These are phyloP conservation scores for Teleiodes luculella DNA, from an alignment of 2,888 invertebrate species.

Conservation along the genomic window DNA sequence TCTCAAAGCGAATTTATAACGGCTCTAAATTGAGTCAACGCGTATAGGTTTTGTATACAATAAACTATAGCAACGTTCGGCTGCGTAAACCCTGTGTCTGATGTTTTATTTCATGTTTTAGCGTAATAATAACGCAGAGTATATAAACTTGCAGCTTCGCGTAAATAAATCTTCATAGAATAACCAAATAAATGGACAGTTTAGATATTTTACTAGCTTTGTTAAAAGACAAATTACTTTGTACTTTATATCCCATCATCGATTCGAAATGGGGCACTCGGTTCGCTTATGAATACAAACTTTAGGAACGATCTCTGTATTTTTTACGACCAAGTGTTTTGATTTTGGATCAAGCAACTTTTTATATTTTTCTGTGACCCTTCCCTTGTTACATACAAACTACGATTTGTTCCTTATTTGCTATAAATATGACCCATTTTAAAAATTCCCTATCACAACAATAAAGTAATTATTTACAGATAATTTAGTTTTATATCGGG, in stretches of 20 bases:
- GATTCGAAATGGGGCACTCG: no score
- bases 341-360: no score
- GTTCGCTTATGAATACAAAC: no score
- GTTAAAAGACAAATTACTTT: neutral
- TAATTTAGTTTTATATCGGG: neutral
- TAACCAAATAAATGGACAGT: neutral
- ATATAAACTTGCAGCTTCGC: slow-evolving; percentile 4
- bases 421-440: no score
- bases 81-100: slow-evolving; percentile 3
- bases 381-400: no score
- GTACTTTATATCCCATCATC: no score
- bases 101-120: slow-evolving; percentile 9
- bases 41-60: slow-evolving; percentile 14
- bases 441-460: no score
- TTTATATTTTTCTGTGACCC: no score
- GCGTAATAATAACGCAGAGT: slow-evolving; percentile 1
- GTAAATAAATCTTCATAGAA: neutral
- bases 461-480: no score
- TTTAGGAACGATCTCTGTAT: no score
- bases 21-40: slow-evolving; percentile 42
- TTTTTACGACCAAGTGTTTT: no score
- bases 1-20: slow-evolving; percentile 57
- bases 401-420: no score
- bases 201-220: neutral
- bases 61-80: slow-evolving; percentile 14